Evolutionary conservation across 37 sponge, comb jelly and placozoan genomes (phyloP), one percentile per base, ranked within the genome.

Genomic region (Aphrocallistes beatrix): DNA sequence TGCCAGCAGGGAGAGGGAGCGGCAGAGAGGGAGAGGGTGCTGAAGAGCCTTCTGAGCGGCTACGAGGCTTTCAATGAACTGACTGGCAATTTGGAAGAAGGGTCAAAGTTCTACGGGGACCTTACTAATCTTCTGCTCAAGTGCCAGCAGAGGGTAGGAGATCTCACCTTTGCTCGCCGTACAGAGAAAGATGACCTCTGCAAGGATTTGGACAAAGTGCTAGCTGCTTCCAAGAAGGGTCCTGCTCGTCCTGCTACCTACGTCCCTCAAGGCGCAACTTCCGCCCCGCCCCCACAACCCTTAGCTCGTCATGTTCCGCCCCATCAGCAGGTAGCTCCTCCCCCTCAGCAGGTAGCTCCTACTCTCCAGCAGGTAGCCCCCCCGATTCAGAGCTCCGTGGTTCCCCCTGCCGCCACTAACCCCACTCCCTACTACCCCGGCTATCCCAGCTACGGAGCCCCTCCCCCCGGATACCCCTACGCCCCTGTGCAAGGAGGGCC

Each of bases 71-170:
- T 88, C 87, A 87, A 82, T 23, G 94, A 97, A 81, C 87, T 97
- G 50, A 37, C 37, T 16, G 51, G 83, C 39, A 94, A 97, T 82
- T 51, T 97, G 23, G 60, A 81, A 17, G 98, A 97, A 83, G 98
- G 98, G 34, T 88, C 91, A 30, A 93, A 96, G 90, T 97, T 97
- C 86, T 97, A 97, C 88, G 90, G 89, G 51, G 87, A 94, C 86
- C 89, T 97, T 36, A 94, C 98, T 36, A 90, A 91, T 37, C 89
- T 97, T 10, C 89, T 97, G 69, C 69, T 93, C 38, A 91, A 91
- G 39, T 83, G 86, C 6, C 98, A 97, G 83, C 87, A 50, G 40
- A 93, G 91, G 86, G 91, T 94, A n/a, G 90, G 88, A 49, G 98
- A 97, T 82, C 89, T 94, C 48, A 81, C 88, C 8, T 93, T 93